phyloP scores from a whole-genome alignment of 2,888 invertebrate genomes.

The Scotopteryx bipunctaria region DNA sequence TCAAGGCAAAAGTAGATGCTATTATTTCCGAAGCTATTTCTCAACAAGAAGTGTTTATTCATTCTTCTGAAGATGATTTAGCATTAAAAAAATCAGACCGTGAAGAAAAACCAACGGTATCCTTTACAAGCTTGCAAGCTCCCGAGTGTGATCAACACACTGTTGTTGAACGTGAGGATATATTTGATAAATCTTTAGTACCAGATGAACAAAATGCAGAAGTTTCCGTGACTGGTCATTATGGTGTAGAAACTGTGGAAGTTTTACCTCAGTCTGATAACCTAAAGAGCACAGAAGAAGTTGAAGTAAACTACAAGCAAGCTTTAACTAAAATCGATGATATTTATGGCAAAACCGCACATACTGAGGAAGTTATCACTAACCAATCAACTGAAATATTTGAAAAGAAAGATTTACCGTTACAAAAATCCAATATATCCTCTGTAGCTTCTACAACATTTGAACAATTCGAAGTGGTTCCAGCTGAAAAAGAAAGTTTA shows the following conservation, averaged over 20 bases:
- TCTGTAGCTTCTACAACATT: slow-evolving; percentile 67
- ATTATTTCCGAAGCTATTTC: slow-evolving; percentile 83
- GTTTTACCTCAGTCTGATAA: slow-evolving; percentile 81
- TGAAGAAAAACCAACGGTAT: slow-evolving; percentile 68
- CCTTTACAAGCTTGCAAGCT: slow-evolving; percentile 78
- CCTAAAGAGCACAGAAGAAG: slow-evolving; percentile 61
- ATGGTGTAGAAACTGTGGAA: slow-evolving; percentile 82
- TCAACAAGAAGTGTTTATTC: slow-evolving; percentile 80
- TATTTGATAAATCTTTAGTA: slow-evolving; percentile 53
- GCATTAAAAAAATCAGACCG: slow-evolving; percentile 44
- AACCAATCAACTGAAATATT: slow-evolving; percentile 61
- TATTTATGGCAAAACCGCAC: slow-evolving; percentile 70
- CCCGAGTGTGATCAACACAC: slow-evolving; percentile 83
- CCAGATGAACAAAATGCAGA: slow-evolving; percentile 74
- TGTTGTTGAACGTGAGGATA: slow-evolving; percentile 83
- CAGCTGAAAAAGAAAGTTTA: slow-evolving; percentile 77
- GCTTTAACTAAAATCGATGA: slow-evolving; percentile 64
- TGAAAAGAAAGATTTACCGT: slow-evolving; percentile 45
- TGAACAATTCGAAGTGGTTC: slow-evolving; percentile 74
- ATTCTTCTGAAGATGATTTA: slow-evolving; percentile 69
- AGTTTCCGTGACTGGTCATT: slow-evolving; percentile 66
- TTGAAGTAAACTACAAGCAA: slow-evolving; percentile 60
- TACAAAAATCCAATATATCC: slow-evolving; percentile 49
- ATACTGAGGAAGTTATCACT: slow-evolving; percentile 62
- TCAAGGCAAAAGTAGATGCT: slow-evolving; percentile 62